Base-by-base conservation (phyloP, 1,140 invertebrate genomes). In the Ladona fulva region DNA sequence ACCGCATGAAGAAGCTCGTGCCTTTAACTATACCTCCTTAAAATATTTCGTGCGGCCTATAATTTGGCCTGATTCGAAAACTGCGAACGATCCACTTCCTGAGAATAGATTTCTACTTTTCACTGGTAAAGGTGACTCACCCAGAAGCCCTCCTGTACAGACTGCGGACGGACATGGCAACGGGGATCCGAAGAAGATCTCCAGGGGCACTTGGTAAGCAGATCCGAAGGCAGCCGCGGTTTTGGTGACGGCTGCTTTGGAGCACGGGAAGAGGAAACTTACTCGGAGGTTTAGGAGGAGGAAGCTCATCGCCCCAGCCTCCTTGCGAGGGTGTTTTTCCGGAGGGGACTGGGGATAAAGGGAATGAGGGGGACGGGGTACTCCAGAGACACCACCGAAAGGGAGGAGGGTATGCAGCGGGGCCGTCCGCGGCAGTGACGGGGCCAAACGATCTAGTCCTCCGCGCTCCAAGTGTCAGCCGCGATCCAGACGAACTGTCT, bases 381-480 rank as follows among this genome's bases (percentile, higher is more conserved):
- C n/a, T 66, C 52, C 52, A 19, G 52, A 66, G 52, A 66, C 52
- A 66, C 52, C 52, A 66, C 52, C 52, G 52, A 66, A 6, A 66
- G 52, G 52, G 52, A 66, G 52, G 52, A 66, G 52, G 52, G 52
- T 19, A 66, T 66, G 52, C 52, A 66, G 52, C 52, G 52, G 52
- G 52, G 52, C 52, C 52, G 52, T 19, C 52, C 52, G 52, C 52
- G 52, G 52, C 52, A 66, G 52, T 66, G 52, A 66, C 52, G 52
- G 52, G 52, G 52, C 52, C 52, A 66, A 66, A 66, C 52, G 52
- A 66, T 66, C 52, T 66, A 66, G 52, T 66, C 52, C 52, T 66
- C 52, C 52, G 52, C 52, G 52, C 52, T 66, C 52, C 52, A 66
- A 66, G 52, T 66, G 52, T 66, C 52, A 66, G 52, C 52, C n/a